Evolutionary conservation across 2,797 vertebrate species (phyloP).

Genomic region (Coreius guichenoti): DNA sequence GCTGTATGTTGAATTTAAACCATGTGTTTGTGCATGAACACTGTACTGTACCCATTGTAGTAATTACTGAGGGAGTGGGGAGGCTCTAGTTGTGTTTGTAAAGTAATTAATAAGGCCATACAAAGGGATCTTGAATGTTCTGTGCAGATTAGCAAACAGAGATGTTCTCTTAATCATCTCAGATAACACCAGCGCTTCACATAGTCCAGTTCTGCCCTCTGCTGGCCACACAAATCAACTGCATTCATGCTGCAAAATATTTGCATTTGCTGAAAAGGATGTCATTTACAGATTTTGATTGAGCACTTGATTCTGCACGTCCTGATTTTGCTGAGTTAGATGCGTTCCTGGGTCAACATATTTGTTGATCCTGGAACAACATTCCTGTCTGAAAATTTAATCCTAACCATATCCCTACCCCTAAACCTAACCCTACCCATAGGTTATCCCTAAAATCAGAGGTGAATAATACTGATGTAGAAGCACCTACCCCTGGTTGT

Average conservation of each 20-base stretch:
- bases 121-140: slow-evolving; percentile 40
- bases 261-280: not conserved
- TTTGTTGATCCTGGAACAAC: not conserved
- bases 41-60: slow-evolving; percentile 47
- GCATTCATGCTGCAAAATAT: not conserved
- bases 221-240: slow-evolving; percentile 74
- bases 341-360: too few relatives aligned
- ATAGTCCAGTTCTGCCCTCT: slow-evolving; percentile 80
- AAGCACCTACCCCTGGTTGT: too few relatives aligned
- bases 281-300: not conserved
- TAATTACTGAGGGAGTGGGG: slow-evolving; percentile 21
- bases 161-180: slow-evolving; percentile 46
- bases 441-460: too few relatives aligned
- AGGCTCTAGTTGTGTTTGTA: slow-evolving; percentile 58
- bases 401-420: too few relatives aligned
- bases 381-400: not conserved
- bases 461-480: too few relatives aligned
- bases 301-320: not conserved
- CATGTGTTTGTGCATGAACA: slow-evolving; percentile 67
- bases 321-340: too few relatives aligned
- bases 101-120: slow-evolving; percentile 74
- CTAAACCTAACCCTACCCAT: too few relatives aligned
- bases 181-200: slow-evolving; percentile 50
- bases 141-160: slow-evolving; percentile 9
- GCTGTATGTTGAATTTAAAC: not conserved